Base-by-base conservation (phyloP, 1,140 invertebrate genomes). In the Mesaphorura yosii region DNA sequence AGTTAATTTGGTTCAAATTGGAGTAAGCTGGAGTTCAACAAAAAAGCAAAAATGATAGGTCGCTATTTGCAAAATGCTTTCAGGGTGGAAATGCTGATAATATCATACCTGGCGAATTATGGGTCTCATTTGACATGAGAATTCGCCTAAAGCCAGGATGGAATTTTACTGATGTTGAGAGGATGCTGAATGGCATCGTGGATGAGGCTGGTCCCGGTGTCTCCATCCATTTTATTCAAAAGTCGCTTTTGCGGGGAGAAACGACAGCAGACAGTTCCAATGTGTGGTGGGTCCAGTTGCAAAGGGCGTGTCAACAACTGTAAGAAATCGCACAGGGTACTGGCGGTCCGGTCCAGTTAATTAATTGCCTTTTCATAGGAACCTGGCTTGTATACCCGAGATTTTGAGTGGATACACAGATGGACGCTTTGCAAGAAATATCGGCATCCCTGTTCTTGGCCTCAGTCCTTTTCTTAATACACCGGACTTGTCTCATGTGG, bases 81-180 rank as follows among this genome's bases (percentile, higher is more conserved):
- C 19, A 82, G 77, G 90, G 90, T 51, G 92, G 91, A 14, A 78
- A 92, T 1, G 88, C 93, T 68, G 73, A 76, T 22, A 97, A 79
- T 64, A 74, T 78, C 6, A 66, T 79, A 25, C 78, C 77, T n/a
- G 65, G 68, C 26, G 67, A 73, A 58, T 63, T 78, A 20, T 60
- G 41, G 39, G 72, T 69, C 17, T 66, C 65, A 19, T 75, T 77
- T 66, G 76, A 78, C 59, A 67, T 76, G 23, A 65, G 76, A 23
- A 65, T 78, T 17, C 47, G 47, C 7, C 14, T 48, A 5, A 63
- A 73, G 0, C 74, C 74, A 10, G 65, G 67, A 10, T 66, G 61
- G 19, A 63, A 75, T 59, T 64, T 74, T 12, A 51, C 60, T 5
- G 67, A 69, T 38, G 68, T 78, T 58, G 69, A 74, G 53, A 60